Evolutionary conservation across 2,888 invertebrate species (phyloP).

Genomic region (Monopis laevigella): DNA sequence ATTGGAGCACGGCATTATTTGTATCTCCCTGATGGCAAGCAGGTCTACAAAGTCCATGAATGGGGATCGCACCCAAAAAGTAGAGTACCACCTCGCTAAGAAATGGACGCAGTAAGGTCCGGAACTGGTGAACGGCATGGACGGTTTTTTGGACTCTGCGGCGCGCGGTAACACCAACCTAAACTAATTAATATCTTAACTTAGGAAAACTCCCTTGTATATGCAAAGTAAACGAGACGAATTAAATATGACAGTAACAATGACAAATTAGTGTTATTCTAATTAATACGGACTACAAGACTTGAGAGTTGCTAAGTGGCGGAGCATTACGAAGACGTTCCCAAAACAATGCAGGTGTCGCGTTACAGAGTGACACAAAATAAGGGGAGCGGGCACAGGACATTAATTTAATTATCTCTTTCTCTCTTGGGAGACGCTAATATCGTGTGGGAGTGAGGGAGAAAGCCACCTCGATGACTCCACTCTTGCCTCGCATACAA

Average conservation of each 20-base stretch:
- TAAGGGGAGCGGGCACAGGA: conserved; percentile 51
- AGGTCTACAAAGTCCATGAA: too few relatives aligned
- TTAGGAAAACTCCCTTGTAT: too few relatives aligned
- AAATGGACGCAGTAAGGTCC: too few relatives aligned
- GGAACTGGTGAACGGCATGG: too few relatives aligned
- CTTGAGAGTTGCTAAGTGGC: conserved; percentile 6
- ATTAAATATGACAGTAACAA: not conserved
- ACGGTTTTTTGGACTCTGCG: too few relatives aligned
- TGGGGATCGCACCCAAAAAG: too few relatives aligned
- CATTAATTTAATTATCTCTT: conserved; percentile 62
- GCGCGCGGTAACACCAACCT: too few relatives aligned
- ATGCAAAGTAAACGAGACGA: not conserved
- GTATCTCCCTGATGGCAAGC: too few relatives aligned
- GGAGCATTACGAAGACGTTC: not conserved
- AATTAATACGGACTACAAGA: conserved; percentile 8
- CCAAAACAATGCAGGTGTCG: conserved; percentile 64
- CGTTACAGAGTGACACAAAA: conserved; percentile 43
- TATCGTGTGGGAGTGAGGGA: conserved; percentile 54
- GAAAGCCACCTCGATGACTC: conserved; percentile 26
- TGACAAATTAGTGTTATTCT: not conserved
- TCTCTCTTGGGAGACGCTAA: conserved; percentile 55
- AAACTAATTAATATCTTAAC: too few relatives aligned
- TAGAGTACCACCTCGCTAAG: too few relatives aligned
- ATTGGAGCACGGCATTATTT: too few relatives aligned
- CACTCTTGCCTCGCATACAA: not conserved